Conservation (phyloP, 2,888 invertebrate genomes). For the Subacronicta megacephala region DNA sequence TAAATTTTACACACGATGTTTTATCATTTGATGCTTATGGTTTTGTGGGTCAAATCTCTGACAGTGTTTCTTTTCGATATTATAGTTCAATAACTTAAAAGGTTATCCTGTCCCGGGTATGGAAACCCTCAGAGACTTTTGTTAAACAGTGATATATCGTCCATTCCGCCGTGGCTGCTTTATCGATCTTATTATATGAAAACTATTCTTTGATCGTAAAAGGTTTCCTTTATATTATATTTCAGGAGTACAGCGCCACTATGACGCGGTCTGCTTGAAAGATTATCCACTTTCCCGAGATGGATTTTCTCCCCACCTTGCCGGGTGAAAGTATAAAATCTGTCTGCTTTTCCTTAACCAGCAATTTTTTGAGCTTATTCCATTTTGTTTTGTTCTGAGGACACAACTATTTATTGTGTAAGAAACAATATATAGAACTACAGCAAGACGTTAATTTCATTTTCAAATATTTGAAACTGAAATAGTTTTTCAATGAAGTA, state of each 20-base stretch:
- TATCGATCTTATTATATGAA: constrained; percentile 58
- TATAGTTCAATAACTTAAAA: constrained; percentile 25
- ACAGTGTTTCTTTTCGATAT: constrained; percentile 11
- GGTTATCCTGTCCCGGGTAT: constrained; percentile 33
- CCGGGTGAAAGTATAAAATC: constrained; percentile 55
- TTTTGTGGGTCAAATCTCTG: not conserved
- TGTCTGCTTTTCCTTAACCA: constrained; percentile 55
- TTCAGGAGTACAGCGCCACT: constrained; percentile 64
- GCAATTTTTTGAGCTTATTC: constrained; percentile 48
- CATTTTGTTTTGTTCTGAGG: constrained; percentile 19
- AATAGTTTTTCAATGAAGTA: no score
- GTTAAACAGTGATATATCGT: constrained; percentile 61
- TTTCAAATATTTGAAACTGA: no score
- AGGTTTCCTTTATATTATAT: constrained; percentile 59
- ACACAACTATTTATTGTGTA: not conserved
- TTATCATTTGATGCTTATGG: not conserved
- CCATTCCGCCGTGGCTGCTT: constrained; percentile 40
- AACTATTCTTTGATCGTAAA: constrained; percentile 57
- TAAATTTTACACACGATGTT: no score
- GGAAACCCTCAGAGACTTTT: constrained; percentile 49
- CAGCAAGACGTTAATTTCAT: no score
- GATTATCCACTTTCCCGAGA: constrained; percentile 79
- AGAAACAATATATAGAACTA: not conserved
- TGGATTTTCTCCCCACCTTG: constrained; percentile 70
- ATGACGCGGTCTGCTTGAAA: constrained; percentile 67